Base-by-base conservation (phyloP, 2,797 vertebrate genomes). In the Podargus strigoides region DNA sequence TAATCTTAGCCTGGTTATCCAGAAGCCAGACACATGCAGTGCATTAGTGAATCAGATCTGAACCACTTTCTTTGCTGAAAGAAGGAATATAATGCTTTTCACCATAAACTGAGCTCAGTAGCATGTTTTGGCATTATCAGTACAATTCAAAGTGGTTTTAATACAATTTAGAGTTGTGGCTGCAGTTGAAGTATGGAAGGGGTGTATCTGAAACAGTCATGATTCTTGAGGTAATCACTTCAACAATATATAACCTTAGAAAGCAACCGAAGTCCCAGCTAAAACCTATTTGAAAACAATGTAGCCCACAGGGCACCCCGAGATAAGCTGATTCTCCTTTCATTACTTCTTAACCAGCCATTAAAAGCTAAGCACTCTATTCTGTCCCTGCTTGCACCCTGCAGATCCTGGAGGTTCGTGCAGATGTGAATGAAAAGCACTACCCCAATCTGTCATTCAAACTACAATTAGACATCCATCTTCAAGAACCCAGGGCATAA, bases 241-340 rank as follows among this genome's bases (percentile, higher is more conserved):
- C 50, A 95, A 90, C 90, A 87, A 73, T 67, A 66, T 41, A 84
- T 67, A 92, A 91, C 74, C 73, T 58, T 60, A 53, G 80, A 72
- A 88, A 86, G 73, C n/a, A n/a, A n/a, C n/a, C 74, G 74, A 68
- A 94, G 82, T 58, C 85, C 82, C 83, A 73, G 81, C 84, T 85
- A 91, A 96, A 96, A 97, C 92, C 94, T 88, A 53, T 96, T 94
- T 94, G 88, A 93, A 96, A 95, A 95, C 89, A 94, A 59, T 85
- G 90, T 94, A 94, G 91, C 96, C 94, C 89, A 96, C 92, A 77
- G 94, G 94, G 95, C 94, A 95, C 75, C 84, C 83, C 14, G 18
- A 87, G 75, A 95, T 95, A 96, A 96, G 92, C 90, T 90, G 95
- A 94, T 96, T 96, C 94, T 94, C 73, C 90, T 97, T 96, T 95